Base-by-base conservation (phyloP, 2,888 invertebrate species). In the Endomychus coccineus region DNA sequence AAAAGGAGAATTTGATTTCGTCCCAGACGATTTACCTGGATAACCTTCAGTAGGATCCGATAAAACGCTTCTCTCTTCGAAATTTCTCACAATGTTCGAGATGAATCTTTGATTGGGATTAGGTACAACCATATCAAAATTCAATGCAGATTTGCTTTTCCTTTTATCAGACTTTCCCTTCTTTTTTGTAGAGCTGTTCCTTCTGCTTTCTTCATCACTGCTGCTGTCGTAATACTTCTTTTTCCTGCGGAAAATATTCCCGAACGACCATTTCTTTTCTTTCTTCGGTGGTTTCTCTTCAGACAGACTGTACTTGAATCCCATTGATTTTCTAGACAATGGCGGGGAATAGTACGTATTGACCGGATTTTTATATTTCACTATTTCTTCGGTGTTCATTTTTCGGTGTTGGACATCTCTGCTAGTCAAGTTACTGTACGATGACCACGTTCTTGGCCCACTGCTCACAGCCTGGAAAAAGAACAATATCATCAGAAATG, bases 191-290 rank as follows among this genome's bases (percentile, higher is more conserved):
- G 68, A 62, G 23, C 63, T 61, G 36, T 60, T 62, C 40, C 56
- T 56, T 25, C 60, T 59, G 19, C 55, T 54, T 7, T 58, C 56
- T 14, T 71, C 70, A 17, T 68, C 70, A 16, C 69, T 70, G 27
- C 68, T 70, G 35, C 74, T 74, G 28, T 70, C 73, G 46, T 76
- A 77, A 41, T 77, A 76, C 46, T 79, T 78, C 62, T 83, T 84
- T 64, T 82, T 82, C 57, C 81, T 73, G 44, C 83, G 73, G 57
- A 88, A 83, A 2, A 88, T 71, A 51, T 80, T 82, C 4, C 87
- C 85, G 25, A 88, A 74, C 5, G 83, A 83, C 87, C 87, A 88
- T 63, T 84, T 85, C 55, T 74, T 76, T 50, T 67, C 69, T 50
- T 79, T 81, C 51, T 78, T 79, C 42, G 56, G 49, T 62, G 66